Evolutionary conservation across 2,888 invertebrate species (phyloP), one percentile per base, ranked within the genome.

Genomic region (Cerceris rybyensis): DNA sequence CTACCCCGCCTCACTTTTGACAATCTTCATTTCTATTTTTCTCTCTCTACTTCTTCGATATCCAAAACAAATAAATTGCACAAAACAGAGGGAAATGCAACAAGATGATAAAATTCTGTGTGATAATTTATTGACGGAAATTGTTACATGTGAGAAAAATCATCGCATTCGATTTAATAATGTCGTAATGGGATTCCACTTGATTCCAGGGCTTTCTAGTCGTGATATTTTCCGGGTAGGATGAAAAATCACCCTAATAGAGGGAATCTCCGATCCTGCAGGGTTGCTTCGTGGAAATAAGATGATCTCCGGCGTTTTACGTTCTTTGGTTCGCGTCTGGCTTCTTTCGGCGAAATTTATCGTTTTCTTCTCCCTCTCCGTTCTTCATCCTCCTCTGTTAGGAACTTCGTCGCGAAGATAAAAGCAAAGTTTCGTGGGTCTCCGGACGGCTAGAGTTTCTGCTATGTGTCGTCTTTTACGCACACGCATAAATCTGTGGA

Each of bases 351-450:
- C 61, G 58, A 75, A 81, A 84, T 84, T 82, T 84, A 82, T 84
- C 85, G 71, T 52, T 16, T 16, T 57, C 4, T 41, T 8, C 39
- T 17, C 5, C 41, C 41, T 13, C 2, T 42, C 28, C 64, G 7
- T 58, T 46, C 50, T 41, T 63, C 70, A 57, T 43, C 64, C 50
- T 11, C 28, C 63, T 28, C 57, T 8, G 49, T 73, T 74, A 63
- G 63, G 42, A 85, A 83, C 70, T 85, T 85, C 73, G 6, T 14
- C 42, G 76, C 71, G 63, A 83, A 85, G 85, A 85, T 85, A 85
- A 85, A 85, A 85, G 85, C 86, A 76, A 86, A 86, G 84, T 86
- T 86, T 78, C 75, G 57, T 68, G 70, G 49, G 67, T 70, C 79
- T 75, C 70, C 46, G 69, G 57, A 28, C 69, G 73, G 70, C 57